Evolutionary conservation across 2,113 vertebrate species (phyloP), one percentile per base, ranked within the genome.

Genomic region (Neogale vison): DNA sequence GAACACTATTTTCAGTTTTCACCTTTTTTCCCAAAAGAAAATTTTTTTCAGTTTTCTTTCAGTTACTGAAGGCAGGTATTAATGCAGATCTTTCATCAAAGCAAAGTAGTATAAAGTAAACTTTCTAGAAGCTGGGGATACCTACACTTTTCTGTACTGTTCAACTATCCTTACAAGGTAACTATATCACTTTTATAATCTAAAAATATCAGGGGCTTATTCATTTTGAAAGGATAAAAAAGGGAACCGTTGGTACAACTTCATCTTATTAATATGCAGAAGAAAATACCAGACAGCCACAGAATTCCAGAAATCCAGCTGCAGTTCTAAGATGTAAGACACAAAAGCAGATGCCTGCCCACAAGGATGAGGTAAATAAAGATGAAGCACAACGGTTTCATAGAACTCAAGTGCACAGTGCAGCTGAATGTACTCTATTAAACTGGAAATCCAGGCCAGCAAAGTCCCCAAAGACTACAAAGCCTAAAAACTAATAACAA

Each of bases 221-320:
- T 85, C 83, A 88, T 91, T 90, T 85, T 93, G 91, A 88, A 93
- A 65, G 34, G 31, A 92, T 93, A 82, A 93, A 92, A 93, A 98
- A 63, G 31, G 89, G 50, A 96, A 91, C 14, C 26, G 80, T 50
- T 50, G 84, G 86, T 95, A 87, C 39, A 97, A 94, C 96, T 87
- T 96, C 97, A 97, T 93, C 81, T n/a, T 94, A 92, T 95, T 98
- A 98, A 98, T 80, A 96, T 96, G 93, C 87, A 98, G 97, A 85
- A 98, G 59, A 94, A 97, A 98, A 97, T 98, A 98, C 97, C 98
- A 98, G 92, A 98, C 95, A 95, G 97, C 95, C 0, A 98, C 96
- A 98, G 96, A 98, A 97, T 98, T 98, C 98, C 97, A 98, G 98
- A 98, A 98, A 98, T 98, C 98, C 98, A 98, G 98, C 98, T 98